A percentile compares a stretch with the other conserved stretches of the same genome.
Evolutionary conservation across 2,888 invertebrate species (phyloP).

Genomic region (Tricholauxania praeusta): DNA sequence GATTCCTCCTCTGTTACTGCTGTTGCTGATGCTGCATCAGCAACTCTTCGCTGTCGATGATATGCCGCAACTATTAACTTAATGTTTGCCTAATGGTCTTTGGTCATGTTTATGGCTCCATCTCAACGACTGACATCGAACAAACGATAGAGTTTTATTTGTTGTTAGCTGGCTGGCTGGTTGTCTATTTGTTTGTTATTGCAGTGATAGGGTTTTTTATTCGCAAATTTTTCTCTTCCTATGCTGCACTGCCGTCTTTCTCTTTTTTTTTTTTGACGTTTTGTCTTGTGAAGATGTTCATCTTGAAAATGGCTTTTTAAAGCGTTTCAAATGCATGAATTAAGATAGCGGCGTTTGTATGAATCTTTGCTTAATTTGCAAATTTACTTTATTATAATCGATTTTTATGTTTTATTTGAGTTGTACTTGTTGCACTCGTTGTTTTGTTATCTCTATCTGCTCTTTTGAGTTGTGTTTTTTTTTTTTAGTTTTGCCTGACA

Average conservation of each 20-base stretch:
- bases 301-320: slow-evolving; percentile 1
- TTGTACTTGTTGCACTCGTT: too few species aligned
- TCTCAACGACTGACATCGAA: neutral
- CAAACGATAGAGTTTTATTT: too few species aligned
- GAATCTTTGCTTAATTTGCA: neutral
- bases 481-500: too few species aligned
- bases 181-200: slow-evolving; percentile 12
- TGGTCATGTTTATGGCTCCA: slow-evolving; percentile 3
- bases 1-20: neutral
- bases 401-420: neutral
- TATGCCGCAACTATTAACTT: neutral
- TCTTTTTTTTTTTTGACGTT: neutral
- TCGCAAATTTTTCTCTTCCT: neutral
- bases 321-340: slow-evolving; percentile 9
- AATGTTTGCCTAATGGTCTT: slow-evolving; percentile 10
- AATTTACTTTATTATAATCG: slow-evolving; percentile 10
- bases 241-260: neutral
- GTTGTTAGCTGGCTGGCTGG: neutral
- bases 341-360: slow-evolving; percentile 1
- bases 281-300: too few species aligned
- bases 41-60: neutral
- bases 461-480: too few species aligned
- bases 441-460: too few species aligned
- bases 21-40: neutral
- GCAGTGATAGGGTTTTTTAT: neutral